Conservation (phyloP, 1,140 invertebrate species). For the Ceratosolen solmsi region DNA sequence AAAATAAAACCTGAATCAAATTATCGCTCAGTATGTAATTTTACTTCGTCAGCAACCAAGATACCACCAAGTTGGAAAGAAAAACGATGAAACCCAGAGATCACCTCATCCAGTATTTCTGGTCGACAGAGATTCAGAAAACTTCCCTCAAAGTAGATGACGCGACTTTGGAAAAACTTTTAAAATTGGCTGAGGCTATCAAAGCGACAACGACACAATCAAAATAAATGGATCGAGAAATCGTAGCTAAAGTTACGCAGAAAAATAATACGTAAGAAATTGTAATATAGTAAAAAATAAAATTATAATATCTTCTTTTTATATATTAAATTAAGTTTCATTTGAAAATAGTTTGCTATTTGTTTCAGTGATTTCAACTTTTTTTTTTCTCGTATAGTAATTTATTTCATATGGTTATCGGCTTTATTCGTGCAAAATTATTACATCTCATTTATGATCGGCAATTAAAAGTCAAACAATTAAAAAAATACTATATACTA, state of each 20-base stretch:
- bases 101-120: slow-evolving; percentile 21
- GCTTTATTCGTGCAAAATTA: too few relatives aligned
- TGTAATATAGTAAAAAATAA: slow-evolving; percentile 7
- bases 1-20: slow-evolving; percentile 15
- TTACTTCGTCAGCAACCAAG: slow-evolving; percentile 13
- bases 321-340: background rate
- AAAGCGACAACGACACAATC: slow-evolving; percentile 29
- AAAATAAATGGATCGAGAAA: slow-evolving; percentile 24
- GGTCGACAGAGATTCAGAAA: slow-evolving; percentile 25
- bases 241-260: slow-evolving; percentile 9
- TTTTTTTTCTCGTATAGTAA: too few relatives aligned
- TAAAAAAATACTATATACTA: too few relatives aligned
- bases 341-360: too few relatives aligned
- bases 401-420: too few relatives aligned
- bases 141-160: slow-evolving; percentile 18
- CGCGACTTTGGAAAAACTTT: slow-evolving; percentile 22
- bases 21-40: slow-evolving; percentile 21
- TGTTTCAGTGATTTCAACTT: too few relatives aligned
- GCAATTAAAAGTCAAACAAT: too few relatives aligned
- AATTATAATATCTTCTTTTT: background rate
- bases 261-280: slow-evolving; percentile 19
- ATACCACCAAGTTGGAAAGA: slow-evolving; percentile 17
- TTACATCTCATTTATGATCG: too few relatives aligned
- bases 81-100: slow-evolving; percentile 19
- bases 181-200: slow-evolving; percentile 25